phyloP scores from a whole-genome alignment of 2,888 invertebrate species.

The Dioctria rufipes region DNA sequence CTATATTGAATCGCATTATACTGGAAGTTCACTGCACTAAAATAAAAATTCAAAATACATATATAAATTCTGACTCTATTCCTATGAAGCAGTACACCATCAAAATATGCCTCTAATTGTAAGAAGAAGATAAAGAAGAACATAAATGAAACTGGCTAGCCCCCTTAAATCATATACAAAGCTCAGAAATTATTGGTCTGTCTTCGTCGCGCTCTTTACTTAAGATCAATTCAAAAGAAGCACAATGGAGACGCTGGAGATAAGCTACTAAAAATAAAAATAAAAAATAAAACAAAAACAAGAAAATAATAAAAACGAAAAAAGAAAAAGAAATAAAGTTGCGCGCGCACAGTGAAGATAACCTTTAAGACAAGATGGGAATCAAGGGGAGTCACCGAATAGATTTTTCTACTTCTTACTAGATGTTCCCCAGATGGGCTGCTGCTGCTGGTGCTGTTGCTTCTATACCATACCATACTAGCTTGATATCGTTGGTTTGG shows the following conservation, averaged over 20 bases:
- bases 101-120: background rate
- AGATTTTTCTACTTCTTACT: conserved; percentile 21
- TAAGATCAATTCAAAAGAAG: conserved; percentile 13
- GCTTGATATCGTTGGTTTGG: background rate
- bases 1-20: background rate
- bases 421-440: conserved; percentile 34
- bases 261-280: conserved; percentile 25
- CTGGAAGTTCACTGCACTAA: too few relatives aligned
- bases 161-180: background rate
- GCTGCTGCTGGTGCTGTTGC: too few relatives aligned
- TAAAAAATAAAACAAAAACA: background rate
- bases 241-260: conserved; percentile 1
- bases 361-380: conserved; percentile 12
- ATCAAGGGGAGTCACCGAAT: conserved; percentile 1
- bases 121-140: background rate
- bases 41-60: too few relatives aligned
- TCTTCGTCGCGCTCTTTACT: background rate
- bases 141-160: background rate
- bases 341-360: background rate
- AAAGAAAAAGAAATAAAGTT: background rate
- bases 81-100: background rate
- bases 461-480: too few relatives aligned
- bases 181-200: conserved; percentile 30
- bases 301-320: too few relatives aligned
- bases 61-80: background rate